Conservation (phyloP, 2,888 invertebrate genomes). For the Drosophila macrospina region DNA sequence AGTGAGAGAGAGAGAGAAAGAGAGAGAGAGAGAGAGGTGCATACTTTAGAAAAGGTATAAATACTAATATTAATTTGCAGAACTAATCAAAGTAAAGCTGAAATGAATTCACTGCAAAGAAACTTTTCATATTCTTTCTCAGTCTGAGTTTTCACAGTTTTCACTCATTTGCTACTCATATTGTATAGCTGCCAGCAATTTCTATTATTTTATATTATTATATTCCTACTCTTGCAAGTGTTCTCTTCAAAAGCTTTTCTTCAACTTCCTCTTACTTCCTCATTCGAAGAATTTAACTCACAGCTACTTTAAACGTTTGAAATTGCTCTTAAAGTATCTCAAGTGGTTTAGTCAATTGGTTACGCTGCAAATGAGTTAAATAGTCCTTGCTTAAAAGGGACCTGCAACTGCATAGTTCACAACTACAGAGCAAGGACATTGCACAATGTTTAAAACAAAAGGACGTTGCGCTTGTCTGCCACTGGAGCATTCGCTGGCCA, state of each 20-base stretch:
- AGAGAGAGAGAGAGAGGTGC: no score
- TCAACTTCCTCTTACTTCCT: slow-evolving; percentile 1
- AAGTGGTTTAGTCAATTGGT: slow-evolving; percentile 35
- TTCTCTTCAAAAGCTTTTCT: no score
- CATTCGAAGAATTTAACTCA: neutral
- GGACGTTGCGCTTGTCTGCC: slow-evolving; percentile 26
- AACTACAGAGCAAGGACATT: slow-evolving; percentile 43
- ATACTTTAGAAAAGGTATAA: neutral
- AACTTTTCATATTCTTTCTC: no score
- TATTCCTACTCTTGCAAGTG: no score
- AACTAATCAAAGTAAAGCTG: no score
- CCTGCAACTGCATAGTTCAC: slow-evolving; percentile 18
- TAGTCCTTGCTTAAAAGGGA: slow-evolving; percentile 3
- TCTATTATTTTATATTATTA: neutral
- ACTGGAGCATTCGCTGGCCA: slow-evolving; percentile 37
- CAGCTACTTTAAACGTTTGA: neutral
- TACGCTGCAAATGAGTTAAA: slow-evolving; percentile 23
- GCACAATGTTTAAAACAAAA: slow-evolving; percentile 47
- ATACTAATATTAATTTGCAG: neutral
- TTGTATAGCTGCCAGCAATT: no score
- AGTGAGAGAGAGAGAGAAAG: no score
- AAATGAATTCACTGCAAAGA: no score
- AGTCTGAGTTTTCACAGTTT: no score
- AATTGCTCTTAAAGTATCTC: slow-evolving; percentile 21
- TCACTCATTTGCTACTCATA: neutral